Percentiles rank a stretch among this genome's conserved stretches.
Evolutionary conservation across 1,140 invertebrate species (phyloP).

Genomic region (Frieseomelitta varia): DNA sequence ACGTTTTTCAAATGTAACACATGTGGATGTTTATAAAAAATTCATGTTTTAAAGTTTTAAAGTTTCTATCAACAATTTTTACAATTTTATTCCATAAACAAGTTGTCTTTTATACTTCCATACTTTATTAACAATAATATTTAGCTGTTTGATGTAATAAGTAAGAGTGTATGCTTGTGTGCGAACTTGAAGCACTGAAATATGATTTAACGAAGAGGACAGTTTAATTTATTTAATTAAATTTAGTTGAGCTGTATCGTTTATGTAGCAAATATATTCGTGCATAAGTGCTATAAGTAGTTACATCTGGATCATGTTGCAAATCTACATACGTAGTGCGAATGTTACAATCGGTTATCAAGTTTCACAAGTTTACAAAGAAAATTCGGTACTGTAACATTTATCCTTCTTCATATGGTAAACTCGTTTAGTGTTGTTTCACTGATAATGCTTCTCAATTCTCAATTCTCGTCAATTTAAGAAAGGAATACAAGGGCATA

Average conservation of each 20-base stretch:
- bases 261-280: neutral
- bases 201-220: neutral
- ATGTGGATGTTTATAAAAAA: no score
- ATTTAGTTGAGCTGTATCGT: conserved; percentile 9
- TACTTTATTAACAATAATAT: neutral
- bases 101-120: neutral
- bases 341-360: conserved; percentile 30
- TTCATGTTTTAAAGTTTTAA: no score
- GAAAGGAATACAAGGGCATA: no score
- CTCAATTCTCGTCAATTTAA: no score
- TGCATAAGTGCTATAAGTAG: conserved; percentile 9
- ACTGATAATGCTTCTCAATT: no score
- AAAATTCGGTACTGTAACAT: conserved; percentile 1
- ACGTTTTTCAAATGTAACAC: no score
- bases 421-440: neutral
- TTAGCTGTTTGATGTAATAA: neutral
- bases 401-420: neutral
- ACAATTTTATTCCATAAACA: neutral
- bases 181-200: neutral
- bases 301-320: conserved; percentile 26
- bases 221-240: neutral
- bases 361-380: neutral
- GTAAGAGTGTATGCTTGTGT: neutral
- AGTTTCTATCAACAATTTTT: no score
- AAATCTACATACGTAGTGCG: conserved; percentile 18